Percentiles rank a stretch among this genome's conserved stretches.
phyloP scores from a whole-genome alignment of 2,113 vertebrate genomes.

The Clarias magur region DNA sequence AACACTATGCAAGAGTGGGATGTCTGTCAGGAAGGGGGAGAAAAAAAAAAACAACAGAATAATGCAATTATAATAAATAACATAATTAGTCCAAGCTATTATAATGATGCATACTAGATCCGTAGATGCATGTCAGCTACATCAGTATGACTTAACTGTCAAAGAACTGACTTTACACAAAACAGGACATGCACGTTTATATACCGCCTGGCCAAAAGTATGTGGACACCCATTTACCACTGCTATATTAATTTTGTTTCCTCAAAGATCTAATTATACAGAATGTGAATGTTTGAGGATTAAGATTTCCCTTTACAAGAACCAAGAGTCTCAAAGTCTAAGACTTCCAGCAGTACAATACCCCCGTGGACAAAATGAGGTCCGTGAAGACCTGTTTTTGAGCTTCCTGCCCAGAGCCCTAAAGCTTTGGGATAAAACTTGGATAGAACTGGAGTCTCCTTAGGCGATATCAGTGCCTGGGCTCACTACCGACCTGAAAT shows the following conservation, averaged over 20 bases:
- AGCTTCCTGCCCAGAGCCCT: not conserved
- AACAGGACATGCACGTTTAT: not conserved
- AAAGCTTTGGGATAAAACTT: not conserved
- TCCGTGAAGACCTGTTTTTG: not conserved
- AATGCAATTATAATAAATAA: not conserved
- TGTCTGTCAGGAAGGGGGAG: slow-evolving; percentile 73
- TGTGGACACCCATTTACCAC: not conserved
- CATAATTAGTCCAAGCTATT: not conserved
- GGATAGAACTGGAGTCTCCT: not conserved
- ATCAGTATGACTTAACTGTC: not conserved
- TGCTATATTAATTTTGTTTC: not conserved
- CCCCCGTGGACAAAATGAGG: not conserved
- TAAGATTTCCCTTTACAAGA: not conserved
- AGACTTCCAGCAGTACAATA: not conserved
- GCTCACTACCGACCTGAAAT: not conserved
- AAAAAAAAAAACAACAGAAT: slow-evolving; percentile 20
- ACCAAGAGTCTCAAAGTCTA: not conserved
- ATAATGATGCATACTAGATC: not conserved
- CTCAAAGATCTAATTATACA: not conserved
- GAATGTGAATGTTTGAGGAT: not conserved
- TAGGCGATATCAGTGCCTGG: not conserved
- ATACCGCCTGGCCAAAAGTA: not conserved
- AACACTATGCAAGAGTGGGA: slow-evolving; percentile 96
- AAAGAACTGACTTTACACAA: not conserved
- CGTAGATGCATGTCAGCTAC: not conserved